These are phyloP conservation scores for Myzus persicae DNA, from an alignment of 1,140 invertebrate genomes.

Conservation along the genomic window DNA sequence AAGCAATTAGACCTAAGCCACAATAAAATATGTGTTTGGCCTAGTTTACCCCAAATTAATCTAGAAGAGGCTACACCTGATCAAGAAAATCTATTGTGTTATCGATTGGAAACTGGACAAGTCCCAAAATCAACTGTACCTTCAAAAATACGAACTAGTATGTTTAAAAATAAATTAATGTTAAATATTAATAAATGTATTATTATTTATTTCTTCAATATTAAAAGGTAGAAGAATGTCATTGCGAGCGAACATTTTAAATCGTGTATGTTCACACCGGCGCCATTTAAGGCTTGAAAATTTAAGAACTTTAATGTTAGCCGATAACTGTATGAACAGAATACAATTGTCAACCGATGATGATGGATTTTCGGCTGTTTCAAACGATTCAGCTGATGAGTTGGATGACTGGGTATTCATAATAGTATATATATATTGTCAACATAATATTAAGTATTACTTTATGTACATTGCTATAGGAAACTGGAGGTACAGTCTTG, in stretches of 20 bases:
- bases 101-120: slow-evolving; percentile 58
- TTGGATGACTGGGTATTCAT: slow-evolving; percentile 62
- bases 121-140: slow-evolving; percentile 54
- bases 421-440: too few relatives aligned
- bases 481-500: slow-evolving; percentile 9
- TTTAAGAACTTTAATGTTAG: slow-evolving; percentile 81
- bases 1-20: slow-evolving; percentile 93
- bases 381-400: slow-evolving; percentile 61
- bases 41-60: slow-evolving; percentile 76
- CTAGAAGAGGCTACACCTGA: slow-evolving; percentile 46
- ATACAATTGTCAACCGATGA: slow-evolving; percentile 83
- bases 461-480: slow-evolving; percentile 13
- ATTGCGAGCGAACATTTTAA: slow-evolving; percentile 77
- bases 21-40: slow-evolving; percentile 90
- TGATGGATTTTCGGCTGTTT: slow-evolving; percentile 65
- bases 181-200: not conserved
- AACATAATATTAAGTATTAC: not conserved
- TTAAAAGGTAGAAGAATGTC: slow-evolving; percentile 64
- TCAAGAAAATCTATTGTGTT: slow-evolving; percentile 58
- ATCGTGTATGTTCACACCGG: slow-evolving; percentile 82
- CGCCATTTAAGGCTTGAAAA: slow-evolving; percentile 83
- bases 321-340: slow-evolving; percentile 82
- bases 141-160: slow-evolving; percentile 50
- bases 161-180: not conserved
- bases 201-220: not conserved